Evolutionary conservation across 2,888 invertebrate species (phyloP), one percentile per base, ranked within the genome.

Genomic region (Nemotelus nigrinus): DNA sequence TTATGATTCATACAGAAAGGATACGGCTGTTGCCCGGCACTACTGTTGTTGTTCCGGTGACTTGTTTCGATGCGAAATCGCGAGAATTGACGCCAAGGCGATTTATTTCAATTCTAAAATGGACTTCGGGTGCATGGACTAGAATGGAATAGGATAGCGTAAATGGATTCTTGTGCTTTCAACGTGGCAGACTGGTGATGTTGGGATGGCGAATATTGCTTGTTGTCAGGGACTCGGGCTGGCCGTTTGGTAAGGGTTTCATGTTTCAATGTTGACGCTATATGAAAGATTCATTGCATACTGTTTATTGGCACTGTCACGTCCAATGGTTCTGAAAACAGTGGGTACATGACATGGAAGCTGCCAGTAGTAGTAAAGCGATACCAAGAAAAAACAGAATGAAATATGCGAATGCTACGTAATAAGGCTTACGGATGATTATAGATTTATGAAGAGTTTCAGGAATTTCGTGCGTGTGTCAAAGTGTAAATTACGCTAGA

Each of bases 61-160:
- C 53, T 48, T 67, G 67, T 67, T 67, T 10, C 47, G 65, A 47
- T 47, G 47, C 47, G 65, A 67, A 67, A 67, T 67, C 47, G 67
- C 2, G 50, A 47, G 50, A 50, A 67, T 67, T 67, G 67, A 67
- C 67, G 50, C 50, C 67, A 48, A 48, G 50, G 48, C 67, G 67
- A 67, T 67, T 67, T 67, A 67, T 67, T 67, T 67, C 67, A 67
- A 67, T 67, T 67, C 8, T 39, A 3, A n/a, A 45, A 67, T 63
- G 41, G 63, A 63, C 41, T 43, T 43, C 25, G 25, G 25, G 39
- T n/a, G 7, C 41, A 39, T 43, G 7, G 63, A 7, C 39, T 53
- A 63, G 5, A 63, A 25, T 63, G 63, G 43, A 41, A 3, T 39
- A 41, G 63, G 25, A 63, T 57, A 10, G 5, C 57, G 57, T 57